Conservation (phyloP, 2,797 vertebrate genomes). For the Typhlichthys subterraneus region DNA sequence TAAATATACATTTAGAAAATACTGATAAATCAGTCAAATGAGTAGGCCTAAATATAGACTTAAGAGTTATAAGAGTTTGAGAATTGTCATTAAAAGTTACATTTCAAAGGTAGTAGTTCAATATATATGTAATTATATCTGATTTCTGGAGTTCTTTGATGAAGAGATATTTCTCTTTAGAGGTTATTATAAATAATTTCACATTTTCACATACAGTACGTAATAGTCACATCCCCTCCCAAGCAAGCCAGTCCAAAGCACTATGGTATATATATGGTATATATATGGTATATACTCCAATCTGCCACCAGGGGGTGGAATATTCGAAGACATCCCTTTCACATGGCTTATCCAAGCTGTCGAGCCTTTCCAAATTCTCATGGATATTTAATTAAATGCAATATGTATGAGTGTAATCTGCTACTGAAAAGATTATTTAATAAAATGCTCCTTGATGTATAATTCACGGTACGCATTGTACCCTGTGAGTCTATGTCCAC, state of each 20-base stretch:
- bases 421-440: constrained; percentile 1
- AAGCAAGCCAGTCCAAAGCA: constrained; percentile 7
- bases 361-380: neutral
- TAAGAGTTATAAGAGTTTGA: neutral
- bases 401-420: neutral
- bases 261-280: constrained; percentile 7
- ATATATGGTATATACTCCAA: constrained; percentile 12
- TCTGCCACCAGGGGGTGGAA: constrained; percentile 69
- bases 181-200: no score
- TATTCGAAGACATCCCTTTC: constrained; percentile 55
- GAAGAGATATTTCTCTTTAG: neutral
- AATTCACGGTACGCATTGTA: neutral
- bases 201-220: neutral
- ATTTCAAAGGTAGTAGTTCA: no score
- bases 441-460: neutral
- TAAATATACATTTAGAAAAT: neutral
- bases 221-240: constrained; percentile 11
- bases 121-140: neutral
- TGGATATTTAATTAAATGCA: constrained; percentile 8
- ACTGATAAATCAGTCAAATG: neutral
- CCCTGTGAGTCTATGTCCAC: neutral
- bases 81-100: neutral
- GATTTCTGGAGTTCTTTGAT: constrained; percentile 11
- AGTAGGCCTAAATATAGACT: neutral
- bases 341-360: constrained; percentile 9